A percentile compares a stretch with the other conserved stretches of the same genome.
These are phyloP conservation scores for Brachionus rotundiformis DNA, from an alignment of 1,140 invertebrate genomes.

Conservation along the genomic window DNA sequence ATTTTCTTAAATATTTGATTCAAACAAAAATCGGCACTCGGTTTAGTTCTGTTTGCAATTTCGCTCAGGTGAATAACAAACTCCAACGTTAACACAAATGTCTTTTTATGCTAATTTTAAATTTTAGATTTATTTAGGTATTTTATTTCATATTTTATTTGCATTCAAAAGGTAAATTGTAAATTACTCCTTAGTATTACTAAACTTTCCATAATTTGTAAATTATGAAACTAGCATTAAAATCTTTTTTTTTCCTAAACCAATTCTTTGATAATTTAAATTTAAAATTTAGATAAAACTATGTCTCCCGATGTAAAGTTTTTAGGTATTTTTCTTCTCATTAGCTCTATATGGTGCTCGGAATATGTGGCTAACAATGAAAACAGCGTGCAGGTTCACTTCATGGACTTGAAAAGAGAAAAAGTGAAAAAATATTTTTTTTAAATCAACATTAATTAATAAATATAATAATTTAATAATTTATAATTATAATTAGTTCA, in stretches of 20 bases:
- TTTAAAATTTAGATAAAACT: not conserved
- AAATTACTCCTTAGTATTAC: not conserved
- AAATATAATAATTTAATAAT: too few species aligned
- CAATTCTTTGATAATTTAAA: not conserved
- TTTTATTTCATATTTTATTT: constrained; percentile 20
- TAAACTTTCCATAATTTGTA: not conserved
- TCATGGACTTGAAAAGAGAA: constrained; percentile 42
- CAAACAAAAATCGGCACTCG: constrained; percentile 14
- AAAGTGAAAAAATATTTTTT: not conserved
- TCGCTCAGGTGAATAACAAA: not conserved
- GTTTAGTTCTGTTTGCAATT: not conserved
- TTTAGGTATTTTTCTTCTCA: not conserved
- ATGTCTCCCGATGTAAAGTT: not conserved
- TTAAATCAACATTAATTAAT: too few species aligned
- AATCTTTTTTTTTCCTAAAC: not conserved
- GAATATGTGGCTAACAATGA: not conserved
- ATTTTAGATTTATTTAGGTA: not conserved
- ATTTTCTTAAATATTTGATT: not conserved
- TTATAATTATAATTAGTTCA: too few species aligned
- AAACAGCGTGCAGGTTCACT: constrained; percentile 27
- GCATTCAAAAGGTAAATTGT: not conserved
- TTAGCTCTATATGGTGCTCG: not conserved
- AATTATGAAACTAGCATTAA: not conserved
- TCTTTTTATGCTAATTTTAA: constrained; percentile 34
- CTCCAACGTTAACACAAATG: constrained; percentile 12